Conservation (phyloP, 2,113 vertebrate genomes). For the Phainopepla nitens region DNA sequence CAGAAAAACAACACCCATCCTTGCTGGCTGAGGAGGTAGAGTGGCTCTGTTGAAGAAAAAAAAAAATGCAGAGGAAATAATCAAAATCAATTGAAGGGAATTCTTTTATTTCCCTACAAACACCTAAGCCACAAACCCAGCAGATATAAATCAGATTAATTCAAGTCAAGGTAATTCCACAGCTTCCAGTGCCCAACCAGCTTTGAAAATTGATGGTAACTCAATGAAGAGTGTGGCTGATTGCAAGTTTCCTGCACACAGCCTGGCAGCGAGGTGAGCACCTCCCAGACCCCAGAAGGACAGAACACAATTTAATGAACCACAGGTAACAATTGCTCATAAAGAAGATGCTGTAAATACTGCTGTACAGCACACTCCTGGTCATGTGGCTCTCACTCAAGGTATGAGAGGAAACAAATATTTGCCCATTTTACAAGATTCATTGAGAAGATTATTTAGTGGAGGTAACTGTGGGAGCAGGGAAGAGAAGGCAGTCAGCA, state of each 20-base stretch:
- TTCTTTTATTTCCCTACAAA: not conserved
- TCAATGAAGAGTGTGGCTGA: not conserved
- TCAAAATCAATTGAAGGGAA: not conserved
- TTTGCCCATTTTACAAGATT: not conserved
- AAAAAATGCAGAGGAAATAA: not conserved
- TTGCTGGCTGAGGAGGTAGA: not conserved
- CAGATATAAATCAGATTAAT: not conserved
- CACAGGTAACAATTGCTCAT: not conserved
- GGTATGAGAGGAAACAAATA: not conserved
- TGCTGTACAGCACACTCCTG: not conserved
- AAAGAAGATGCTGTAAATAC: not conserved
- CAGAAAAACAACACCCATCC: slow-evolving; percentile 71
- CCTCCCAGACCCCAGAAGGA: not conserved
- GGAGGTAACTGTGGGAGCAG: not conserved
- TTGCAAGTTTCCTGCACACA: not conserved
- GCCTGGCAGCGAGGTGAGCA: not conserved
- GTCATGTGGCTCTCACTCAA: not conserved
- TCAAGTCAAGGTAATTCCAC: not conserved
- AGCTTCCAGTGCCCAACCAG: not conserved
- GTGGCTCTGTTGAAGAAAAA: slow-evolving; percentile 44
- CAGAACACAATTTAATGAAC: not conserved
- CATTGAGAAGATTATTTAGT: not conserved
- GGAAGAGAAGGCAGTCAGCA: not conserved
- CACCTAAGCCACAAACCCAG: not conserved
- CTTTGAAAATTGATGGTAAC: not conserved